Evolutionary conservation across 2,797 vertebrate genomes (phyloP).

Genomic region (Spizella passerina): DNA sequence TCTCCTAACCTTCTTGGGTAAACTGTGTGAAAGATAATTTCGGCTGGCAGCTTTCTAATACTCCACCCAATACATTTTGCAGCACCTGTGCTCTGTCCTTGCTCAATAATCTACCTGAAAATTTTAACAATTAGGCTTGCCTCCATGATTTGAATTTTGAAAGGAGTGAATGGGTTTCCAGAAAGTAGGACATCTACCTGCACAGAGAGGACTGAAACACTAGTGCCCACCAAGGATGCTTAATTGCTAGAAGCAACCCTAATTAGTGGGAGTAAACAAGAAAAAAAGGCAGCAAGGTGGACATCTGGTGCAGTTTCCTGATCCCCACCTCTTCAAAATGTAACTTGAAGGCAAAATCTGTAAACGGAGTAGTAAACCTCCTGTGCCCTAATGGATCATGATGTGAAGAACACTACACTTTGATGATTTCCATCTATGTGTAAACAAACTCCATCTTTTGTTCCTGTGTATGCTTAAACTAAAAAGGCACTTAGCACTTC

Average conservation of each 20-base stretch:
- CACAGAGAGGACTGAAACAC: not conserved
- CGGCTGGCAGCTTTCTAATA: not conserved
- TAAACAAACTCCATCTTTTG: not conserved
- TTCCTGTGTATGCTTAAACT: not conserved
- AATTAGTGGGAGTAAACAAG: not conserved
- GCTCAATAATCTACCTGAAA: not conserved
- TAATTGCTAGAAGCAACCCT: not conserved
- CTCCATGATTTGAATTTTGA: not conserved
- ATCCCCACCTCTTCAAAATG: not conserved
- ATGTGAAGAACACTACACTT: not conserved
- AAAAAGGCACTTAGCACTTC: not conserved
- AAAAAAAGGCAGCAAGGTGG: not conserved
- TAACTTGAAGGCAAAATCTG: not conserved
- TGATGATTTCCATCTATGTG: not conserved
- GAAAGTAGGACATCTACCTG: not conserved
- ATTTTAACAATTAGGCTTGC: not conserved
- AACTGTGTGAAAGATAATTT: constrained; percentile 8
- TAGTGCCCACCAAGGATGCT: not conserved
- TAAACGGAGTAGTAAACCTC: not conserved
- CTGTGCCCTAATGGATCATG: not conserved
- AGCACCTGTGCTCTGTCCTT: not conserved
- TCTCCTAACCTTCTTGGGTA: not conserved
- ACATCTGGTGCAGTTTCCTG: not conserved
- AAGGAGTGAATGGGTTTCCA: not conserved
- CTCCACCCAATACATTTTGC: not conserved